Evolutionary conservation across 1,140 invertebrate genomes (phyloP).

Genomic region (Leptinotarsa undecemlineata): DNA sequence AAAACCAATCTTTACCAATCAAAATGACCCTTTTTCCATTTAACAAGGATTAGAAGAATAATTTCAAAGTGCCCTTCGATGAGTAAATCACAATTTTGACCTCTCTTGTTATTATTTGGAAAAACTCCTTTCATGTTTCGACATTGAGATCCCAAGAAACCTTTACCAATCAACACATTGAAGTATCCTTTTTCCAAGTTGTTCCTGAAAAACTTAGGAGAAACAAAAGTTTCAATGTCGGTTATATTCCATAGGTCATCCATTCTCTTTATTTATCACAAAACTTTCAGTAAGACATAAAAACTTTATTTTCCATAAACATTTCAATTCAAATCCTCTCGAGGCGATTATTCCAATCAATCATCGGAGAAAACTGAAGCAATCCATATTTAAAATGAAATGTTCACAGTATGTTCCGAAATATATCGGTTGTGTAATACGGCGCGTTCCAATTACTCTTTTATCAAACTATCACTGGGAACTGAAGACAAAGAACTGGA

Average conservation of each 20-base stretch:
- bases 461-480: not conserved
- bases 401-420: constrained; percentile 9
- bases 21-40: too few relatives aligned
- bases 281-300: constrained; percentile 24
- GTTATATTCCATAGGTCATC: constrained; percentile 10
- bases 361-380: constrained; percentile 28
- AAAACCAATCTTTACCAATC: too few relatives aligned
- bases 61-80: not conserved
- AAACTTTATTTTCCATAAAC: constrained; percentile 19
- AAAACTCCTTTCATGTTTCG: too few relatives aligned
- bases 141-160: too few relatives aligned
- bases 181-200: not conserved
- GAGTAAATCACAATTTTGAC: too few relatives aligned
- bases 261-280: constrained; percentile 12
- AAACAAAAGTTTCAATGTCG: constrained; percentile 3
- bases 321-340: constrained; percentile 16
- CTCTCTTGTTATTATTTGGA: too few relatives aligned
- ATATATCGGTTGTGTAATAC: not conserved
- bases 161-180: too few relatives aligned
- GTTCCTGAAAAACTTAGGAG: not conserved
- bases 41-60: too few relatives aligned
- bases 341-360: constrained; percentile 17
- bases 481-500: not conserved
- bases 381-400: constrained; percentile 37
- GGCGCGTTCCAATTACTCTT: not conserved